Base-by-base conservation (phyloP, 2,888 invertebrate genomes). In the Orchesella flavescens region DNA sequence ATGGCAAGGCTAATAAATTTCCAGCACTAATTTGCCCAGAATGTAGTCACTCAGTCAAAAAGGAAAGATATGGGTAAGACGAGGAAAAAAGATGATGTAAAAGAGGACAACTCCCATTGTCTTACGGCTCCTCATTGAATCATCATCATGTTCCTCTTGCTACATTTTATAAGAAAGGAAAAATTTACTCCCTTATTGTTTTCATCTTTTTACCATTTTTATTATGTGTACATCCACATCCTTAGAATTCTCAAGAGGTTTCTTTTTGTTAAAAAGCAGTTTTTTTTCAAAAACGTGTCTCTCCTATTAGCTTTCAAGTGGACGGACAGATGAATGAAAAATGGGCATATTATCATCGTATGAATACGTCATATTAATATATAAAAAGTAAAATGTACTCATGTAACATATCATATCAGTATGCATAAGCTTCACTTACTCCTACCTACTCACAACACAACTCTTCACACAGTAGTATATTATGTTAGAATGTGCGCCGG, bases 21-120 rank as follows among this genome's bases (percentile, higher is more conserved):
- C 69, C 74, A 68, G 68, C 43, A 69, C 81, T 81, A 81, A 81
- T 81, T 81, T 81, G 61, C 69, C 21, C 73, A 44, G 65, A 61
- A 72, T 12, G 43, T 21, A 68, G 68, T 46, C 55, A 46, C 61
- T 17, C 17, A 46, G 49, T 68, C 53, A 65, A n/a, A 76, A 57
- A 66, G 43, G 43, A 24, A 74, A 23, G 61, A 46, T 69, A 63
- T 68, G 65, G 19, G 13, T 21, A 34, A 49, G 13, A 21, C 23
- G 19, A 24, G 53, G 55, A 75, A 65, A 23, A 75, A 53, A 59
- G 43, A 57, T 43, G 24, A 21, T 63, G 72, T 10, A 72, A 76
- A 72, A 80, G 43, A 43, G 46, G 81, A 81, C 81, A 81, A 81
- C 81, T 74, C 81, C 81, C 81, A 81, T 81, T 81, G 81, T 75